These are phyloP conservation scores for Thomomys bottae DNA, from an alignment of 2,113 vertebrate genomes.

Conservation along the genomic window DNA sequence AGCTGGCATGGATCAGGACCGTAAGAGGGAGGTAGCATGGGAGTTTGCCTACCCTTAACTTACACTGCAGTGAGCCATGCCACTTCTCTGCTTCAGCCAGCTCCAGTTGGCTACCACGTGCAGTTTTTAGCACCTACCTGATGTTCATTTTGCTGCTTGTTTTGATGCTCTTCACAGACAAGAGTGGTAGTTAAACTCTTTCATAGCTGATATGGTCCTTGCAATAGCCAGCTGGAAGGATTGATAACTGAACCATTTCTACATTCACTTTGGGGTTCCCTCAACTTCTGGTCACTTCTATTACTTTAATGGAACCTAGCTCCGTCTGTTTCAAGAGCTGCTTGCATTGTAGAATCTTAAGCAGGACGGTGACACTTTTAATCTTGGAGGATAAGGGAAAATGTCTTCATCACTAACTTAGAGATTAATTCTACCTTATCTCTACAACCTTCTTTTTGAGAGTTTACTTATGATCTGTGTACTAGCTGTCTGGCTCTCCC, in stretches of 20 bases:
- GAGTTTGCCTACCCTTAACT: not conserved
- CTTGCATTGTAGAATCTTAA: slow-evolving; percentile 7
- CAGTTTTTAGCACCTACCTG: not conserved
- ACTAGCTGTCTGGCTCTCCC: not conserved
- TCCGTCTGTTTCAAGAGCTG: not conserved
- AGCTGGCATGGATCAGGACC: not conserved
- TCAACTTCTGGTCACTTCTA: not conserved
- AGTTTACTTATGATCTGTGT: not conserved
- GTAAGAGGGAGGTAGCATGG: not conserved
- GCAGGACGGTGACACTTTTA: not conserved
- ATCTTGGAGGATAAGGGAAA: not conserved
- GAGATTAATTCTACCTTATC: not conserved
- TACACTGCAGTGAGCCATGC: not conserved
- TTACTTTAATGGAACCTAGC: not conserved
- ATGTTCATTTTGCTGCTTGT: not conserved
- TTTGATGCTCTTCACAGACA: not conserved
- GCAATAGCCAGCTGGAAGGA: not conserved
- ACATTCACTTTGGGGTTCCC: not conserved
- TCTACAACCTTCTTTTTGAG: not conserved
- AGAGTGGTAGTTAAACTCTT: not conserved
- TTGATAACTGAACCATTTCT: not conserved
- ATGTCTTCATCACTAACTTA: slow-evolving; percentile 16
- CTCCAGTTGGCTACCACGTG: not conserved
- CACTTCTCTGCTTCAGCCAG: not conserved
- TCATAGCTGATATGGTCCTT: no score